These are phyloP conservation scores for Lanius collurio DNA, from an alignment of 2,113 vertebrate genomes.

Conservation along the genomic window DNA sequence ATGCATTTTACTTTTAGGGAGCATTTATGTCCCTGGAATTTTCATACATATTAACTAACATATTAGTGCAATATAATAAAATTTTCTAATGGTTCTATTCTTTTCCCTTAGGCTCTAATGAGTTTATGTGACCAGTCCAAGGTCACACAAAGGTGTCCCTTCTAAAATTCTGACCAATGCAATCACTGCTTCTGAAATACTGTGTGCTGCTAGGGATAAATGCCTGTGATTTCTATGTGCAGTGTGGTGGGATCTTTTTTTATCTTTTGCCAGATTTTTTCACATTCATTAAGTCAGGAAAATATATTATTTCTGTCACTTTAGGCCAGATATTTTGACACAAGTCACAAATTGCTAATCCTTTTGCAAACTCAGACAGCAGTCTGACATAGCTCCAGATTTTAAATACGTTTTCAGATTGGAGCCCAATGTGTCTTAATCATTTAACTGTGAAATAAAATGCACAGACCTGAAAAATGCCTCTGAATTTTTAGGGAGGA, in stretches of 20 bases:
- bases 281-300: slow-evolving; percentile 11
- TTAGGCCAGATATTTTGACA: slow-evolving; percentile 42
- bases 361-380: slow-evolving; percentile 35
- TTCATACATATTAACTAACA: background rate
- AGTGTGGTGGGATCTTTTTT: background rate
- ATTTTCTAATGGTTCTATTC: background rate
- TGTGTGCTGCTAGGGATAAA: background rate
- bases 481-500: slow-evolving; percentile 36
- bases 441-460: slow-evolving; percentile 34
- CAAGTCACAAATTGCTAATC: slow-evolving; percentile 52
- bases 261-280: background rate
- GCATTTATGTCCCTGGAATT: background rate
- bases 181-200: background rate
- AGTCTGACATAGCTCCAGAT: slow-evolving; percentile 32
- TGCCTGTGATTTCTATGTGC: background rate
- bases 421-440: slow-evolving; percentile 7
- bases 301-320: slow-evolving; percentile 32
- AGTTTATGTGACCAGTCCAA: background rate
- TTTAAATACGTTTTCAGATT: slow-evolving; percentile 35
- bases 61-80: background rate
- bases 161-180: background rate
- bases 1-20: background rate
- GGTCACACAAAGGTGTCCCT: background rate
- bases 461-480: slow-evolving; percentile 5
- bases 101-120: background rate